phyloP scores from a whole-genome alignment of 2,888 invertebrate genomes.

The Cyaniris semiargus region DNA sequence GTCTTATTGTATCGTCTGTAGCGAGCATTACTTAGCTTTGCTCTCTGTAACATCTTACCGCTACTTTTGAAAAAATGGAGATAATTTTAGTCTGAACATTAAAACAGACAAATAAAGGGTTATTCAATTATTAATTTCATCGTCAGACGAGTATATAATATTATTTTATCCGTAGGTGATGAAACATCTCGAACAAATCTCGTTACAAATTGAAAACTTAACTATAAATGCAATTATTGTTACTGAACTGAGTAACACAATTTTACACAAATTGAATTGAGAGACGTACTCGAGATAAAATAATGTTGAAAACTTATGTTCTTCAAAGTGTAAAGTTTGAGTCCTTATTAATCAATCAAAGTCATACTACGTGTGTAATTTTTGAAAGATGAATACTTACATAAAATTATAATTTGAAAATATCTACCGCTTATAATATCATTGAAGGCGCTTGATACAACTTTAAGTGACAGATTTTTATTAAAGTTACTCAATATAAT shows the following conservation, averaged over 20 bases:
- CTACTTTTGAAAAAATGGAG: no score
- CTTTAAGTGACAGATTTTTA: no score
- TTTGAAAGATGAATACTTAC: background rate
- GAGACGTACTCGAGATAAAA: background rate
- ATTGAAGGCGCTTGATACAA: no score
- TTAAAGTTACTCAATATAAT: no score
- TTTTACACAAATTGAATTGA: slow-evolving; percentile 1
- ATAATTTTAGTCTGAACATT: no score
- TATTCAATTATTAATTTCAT: background rate
- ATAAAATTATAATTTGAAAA: no score
- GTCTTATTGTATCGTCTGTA: no score
- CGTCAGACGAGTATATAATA: background rate
- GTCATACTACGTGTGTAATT: background rate
- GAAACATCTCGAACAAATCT: background rate
- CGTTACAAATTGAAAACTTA: slow-evolving; percentile 10
- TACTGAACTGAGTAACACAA: background rate
- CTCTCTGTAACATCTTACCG: no score
- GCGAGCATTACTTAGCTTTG: no score
- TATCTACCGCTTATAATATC: no score
- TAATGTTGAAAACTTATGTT: background rate
- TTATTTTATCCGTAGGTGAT: background rate
- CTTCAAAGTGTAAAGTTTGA: background rate
- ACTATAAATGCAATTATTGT: background rate
- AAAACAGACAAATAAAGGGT: background rate
- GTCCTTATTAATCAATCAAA: background rate